Evolutionary conservation across 2,113 vertebrate genomes (phyloP), one percentile per base, ranked within the genome.

Genomic region (Chascanopsetta lugubris): DNA sequence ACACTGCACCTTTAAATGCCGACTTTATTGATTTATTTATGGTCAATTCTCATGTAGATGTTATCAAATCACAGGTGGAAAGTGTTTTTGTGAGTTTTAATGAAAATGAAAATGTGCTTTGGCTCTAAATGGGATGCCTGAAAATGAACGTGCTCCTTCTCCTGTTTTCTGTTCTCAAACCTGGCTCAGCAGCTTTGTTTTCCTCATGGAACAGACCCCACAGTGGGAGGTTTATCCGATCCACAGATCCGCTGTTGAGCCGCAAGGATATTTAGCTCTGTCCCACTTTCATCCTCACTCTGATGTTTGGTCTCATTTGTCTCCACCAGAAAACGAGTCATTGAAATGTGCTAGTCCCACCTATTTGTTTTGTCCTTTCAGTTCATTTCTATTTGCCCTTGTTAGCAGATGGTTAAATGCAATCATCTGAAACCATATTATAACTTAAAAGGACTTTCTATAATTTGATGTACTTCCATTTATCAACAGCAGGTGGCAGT

Each of bases 211-310:
- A 45, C 24, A 1, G 30, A 67, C 50, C 64, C 34, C 69, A 79
- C 64, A 40, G 66, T 64, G 75, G 77, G 79, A 77, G 61, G 58
- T 75, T 69, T 25, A 29, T 22, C 34, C 45, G 53, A 58, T 72
- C 60, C 70, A 64, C 29, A 47, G 48, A 72, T 55, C 76, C 58
- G 26, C n/a, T 53, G 51, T 38, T 61, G 67, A 84, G 72, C 83
- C 83, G 20, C 55, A 71, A n/a, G 75, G 70, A 78, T 76, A 55
- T 72, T 82, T 75, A 60, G 24, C 77, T 71, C 66, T 47, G 7
- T 50, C 45, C 48, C 38, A 34, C 38, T 46, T 42, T 59, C 60
- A 42, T 77, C 58, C 73, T 75, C 20, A 34, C 67, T 66, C 68
- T 56, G 69, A 74, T 49, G 56, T 66, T 26, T 61, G 45, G 26